Conservation (phyloP, 1,140 invertebrate genomes). For the Cecropterus lyciades region DNA sequence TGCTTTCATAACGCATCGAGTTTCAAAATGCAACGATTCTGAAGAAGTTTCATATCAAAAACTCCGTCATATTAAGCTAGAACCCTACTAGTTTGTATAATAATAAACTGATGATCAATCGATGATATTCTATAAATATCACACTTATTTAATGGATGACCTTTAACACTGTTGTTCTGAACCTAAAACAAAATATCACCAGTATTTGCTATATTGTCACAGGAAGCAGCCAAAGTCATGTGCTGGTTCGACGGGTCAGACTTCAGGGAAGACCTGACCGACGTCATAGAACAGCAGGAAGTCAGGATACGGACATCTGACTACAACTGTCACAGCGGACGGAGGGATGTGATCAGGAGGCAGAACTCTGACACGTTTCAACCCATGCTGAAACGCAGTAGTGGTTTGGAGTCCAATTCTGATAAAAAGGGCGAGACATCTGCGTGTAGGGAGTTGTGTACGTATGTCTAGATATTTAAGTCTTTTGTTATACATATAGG, state of each 20-base stretch:
- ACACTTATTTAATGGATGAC: no score
- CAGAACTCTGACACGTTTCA: conserved; percentile 72
- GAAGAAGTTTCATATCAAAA: no score
- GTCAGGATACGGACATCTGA: conserved; percentile 73
- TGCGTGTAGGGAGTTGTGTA: conserved; percentile 65
- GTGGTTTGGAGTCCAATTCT: conserved; percentile 63
- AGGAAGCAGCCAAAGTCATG: conserved; percentile 78
- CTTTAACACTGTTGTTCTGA: no score
- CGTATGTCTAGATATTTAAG: conserved; percentile 35
- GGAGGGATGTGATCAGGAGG: conserved; percentile 53
- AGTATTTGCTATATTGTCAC: conserved; percentile 31
- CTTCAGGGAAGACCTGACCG: conserved; percentile 73
- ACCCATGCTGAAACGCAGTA: conserved; percentile 72
- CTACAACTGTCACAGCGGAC: conserved; percentile 39
- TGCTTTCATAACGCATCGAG: no score
- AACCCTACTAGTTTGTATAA: no score
- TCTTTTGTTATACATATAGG: no score
- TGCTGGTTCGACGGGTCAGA: conserved; percentile 80
- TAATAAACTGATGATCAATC: no score
- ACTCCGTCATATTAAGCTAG: no score
- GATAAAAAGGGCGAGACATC: conserved; percentile 61
- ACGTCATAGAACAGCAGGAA: conserved; percentile 78
- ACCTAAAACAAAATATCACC: no score
- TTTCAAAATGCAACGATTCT: no score
- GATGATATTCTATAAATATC: no score